These are phyloP conservation scores for Passer montanus DNA, from an alignment of 2,113 vertebrate genomes.

Conservation along the genomic window DNA sequence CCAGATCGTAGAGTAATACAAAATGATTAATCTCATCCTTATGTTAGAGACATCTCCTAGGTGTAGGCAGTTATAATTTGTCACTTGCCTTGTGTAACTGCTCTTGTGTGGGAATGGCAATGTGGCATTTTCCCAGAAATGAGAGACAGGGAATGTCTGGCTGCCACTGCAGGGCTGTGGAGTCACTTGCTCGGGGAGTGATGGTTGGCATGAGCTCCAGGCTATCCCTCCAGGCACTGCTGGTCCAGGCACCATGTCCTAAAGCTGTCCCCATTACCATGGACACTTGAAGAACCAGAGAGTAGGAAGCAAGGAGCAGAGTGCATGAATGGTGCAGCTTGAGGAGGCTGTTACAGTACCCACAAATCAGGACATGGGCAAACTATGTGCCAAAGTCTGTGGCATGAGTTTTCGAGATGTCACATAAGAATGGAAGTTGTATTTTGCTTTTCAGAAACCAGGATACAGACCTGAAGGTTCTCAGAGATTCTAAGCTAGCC, in stretches of 20 bases:
- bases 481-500: neutral
- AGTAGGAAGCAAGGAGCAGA: neutral
- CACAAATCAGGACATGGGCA: neutral
- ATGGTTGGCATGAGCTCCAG: neutral
- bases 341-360: neutral
- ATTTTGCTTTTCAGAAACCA: neutral
- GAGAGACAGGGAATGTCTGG: neutral
- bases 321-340: fast-evolving
- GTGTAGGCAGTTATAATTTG: neutral
- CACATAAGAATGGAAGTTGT: neutral
- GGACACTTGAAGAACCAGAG: neutral
- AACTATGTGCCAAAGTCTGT: neutral
- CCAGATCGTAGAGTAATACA: neutral
- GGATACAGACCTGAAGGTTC: neutral
- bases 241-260: neutral
- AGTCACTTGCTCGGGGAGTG: neutral
- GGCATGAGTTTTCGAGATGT: neutral
- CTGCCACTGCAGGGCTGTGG: neutral
- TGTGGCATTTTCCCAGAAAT: neutral
- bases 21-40: neutral
- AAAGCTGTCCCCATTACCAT: neutral
- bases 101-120: neutral
- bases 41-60: neutral
- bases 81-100: neutral
- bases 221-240: neutral